Evolutionary conservation across 2,888 invertebrate species (phyloP).

Genomic region (Parelbella ahira): DNA sequence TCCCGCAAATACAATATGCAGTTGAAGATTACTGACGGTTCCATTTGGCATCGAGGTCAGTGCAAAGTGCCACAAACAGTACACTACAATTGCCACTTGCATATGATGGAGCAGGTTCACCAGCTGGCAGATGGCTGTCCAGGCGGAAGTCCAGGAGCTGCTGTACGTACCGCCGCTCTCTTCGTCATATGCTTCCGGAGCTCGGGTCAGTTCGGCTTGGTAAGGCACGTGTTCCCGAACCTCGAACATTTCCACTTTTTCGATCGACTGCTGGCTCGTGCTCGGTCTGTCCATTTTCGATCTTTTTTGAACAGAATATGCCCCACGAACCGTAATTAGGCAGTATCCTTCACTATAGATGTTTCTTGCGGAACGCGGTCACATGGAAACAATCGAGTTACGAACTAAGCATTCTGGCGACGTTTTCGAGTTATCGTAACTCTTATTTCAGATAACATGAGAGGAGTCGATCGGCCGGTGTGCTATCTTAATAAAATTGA

Average conservation of each 20-base stretch:
- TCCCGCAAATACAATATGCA: constrained; percentile 72
- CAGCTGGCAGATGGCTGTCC: constrained; percentile 66
- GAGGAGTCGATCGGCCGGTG: constrained; percentile 47
- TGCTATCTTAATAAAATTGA: constrained; percentile 55
- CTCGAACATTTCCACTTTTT: constrained; percentile 67
- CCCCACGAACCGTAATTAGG: constrained; percentile 44
- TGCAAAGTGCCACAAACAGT: constrained; percentile 67
- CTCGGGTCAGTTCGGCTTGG: constrained; percentile 64
- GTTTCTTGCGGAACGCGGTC: constrained; percentile 35
- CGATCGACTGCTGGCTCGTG: constrained; percentile 64
- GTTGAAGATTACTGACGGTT: constrained; percentile 61
- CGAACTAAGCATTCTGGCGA: constrained; percentile 43
- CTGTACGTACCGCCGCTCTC: constrained; percentile 58
- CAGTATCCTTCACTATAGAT: background rate
- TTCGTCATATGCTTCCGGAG: constrained; percentile 62
- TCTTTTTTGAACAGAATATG: constrained; percentile 38
- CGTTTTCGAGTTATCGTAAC: constrained; percentile 40
- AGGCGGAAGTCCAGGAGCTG: constrained; percentile 64
- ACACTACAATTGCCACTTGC: constrained; percentile 69
- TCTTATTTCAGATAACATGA: constrained; percentile 50
- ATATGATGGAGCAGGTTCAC: constrained; percentile 70
- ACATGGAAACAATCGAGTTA: constrained; percentile 41
- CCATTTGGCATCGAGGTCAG: constrained; percentile 61
- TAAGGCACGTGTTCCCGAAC: constrained; percentile 73
- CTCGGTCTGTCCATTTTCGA: constrained; percentile 66